Evolutionary conservation across 2,113 vertebrate genomes (phyloP), one percentile per base, ranked within the genome.

Genomic region (Ptilonorhynchus violaceus): DNA sequence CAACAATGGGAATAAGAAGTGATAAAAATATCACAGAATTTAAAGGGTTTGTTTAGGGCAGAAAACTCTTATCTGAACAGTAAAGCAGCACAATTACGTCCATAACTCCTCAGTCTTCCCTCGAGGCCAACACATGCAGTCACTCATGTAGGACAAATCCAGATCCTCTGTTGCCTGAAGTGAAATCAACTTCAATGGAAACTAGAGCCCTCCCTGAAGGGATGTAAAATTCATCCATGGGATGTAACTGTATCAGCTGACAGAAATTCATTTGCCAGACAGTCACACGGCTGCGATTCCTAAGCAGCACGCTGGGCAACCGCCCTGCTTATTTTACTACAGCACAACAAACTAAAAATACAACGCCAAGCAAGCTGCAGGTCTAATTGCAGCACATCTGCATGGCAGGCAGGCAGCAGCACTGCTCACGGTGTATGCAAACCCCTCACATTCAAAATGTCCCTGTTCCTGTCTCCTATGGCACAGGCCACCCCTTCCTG

Each of bases 271-370:
- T 27, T 44, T 55, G 47, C 47, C 82, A 91, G 76, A 53, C 62
- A 53, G 63, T 77, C 85, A 88, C 44, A 31, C 6, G 59, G 89
- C n/a, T 56, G 3, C 20, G 69, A 88, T 77, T 86, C 60, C 88
- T 58, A 47, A 66, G 39, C 27, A 90, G 72, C 47, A 81, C 0
- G 1, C 63, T 55, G 56, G 70, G 67, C 63, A 85, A 77, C 24
- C 44, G 55, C 27, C 13, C 68, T 92, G 82, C 47, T 90, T 88
- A 59, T 92, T 77, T 94, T 82, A 85, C 39, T 83, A 59, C 52
- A 80, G 42, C 42, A 52, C 16, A 85, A 80, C 67, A 74, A 94
- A 75, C 78, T 84, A 90, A 95, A 95, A 95, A 90, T 74, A 88
- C 42, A 90, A 88, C 21, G 42, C 55, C 1, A 9, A 77, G 68